Evolutionary conservation across 2,113 vertebrate genomes (phyloP).

Genomic region (Kryptolebias marmoratus): DNA sequence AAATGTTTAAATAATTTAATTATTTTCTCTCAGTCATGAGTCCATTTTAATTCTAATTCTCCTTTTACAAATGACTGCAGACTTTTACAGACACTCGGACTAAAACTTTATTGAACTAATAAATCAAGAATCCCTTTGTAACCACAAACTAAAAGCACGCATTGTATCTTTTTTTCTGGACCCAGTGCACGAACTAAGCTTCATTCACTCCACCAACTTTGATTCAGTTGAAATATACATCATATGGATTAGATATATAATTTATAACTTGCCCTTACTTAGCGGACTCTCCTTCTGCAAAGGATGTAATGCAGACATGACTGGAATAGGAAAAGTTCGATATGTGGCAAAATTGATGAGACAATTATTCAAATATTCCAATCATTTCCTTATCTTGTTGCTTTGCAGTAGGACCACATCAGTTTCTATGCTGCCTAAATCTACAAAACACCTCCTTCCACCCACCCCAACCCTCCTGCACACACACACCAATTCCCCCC

Average conservation of each 20-base stretch:
- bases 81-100: slow-evolving; percentile 4
- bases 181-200: slow-evolving; percentile 26
- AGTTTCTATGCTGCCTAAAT: slow-evolving; percentile 12
- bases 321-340: slow-evolving; percentile 43
- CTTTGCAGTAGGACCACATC: slow-evolving; percentile 19
- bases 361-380: slow-evolving; percentile 36
- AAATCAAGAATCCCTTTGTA: slow-evolving; percentile 26
- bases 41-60: slow-evolving; percentile 13
- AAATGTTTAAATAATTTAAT: slow-evolving; percentile 19
- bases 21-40: slow-evolving; percentile 22
- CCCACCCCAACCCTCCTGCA: slow-evolving; percentile 7
- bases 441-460: neutral
- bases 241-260: slow-evolving; percentile 47
- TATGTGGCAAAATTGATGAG: slow-evolving; percentile 1
- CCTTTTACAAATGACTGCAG: slow-evolving; percentile 14
- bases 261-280: slow-evolving; percentile 46
- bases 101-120: slow-evolving; percentile 18
- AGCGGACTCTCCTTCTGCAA: slow-evolving; percentile 47
- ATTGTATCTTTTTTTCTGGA: neutral
- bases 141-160: slow-evolving; percentile 24
- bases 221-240: slow-evolving; percentile 55
- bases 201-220: slow-evolving; percentile 26
- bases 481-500: slow-evolving; percentile 40
- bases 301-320: slow-evolving; percentile 60
- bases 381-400: slow-evolving; percentile 52